Evolutionary conservation across 2,113 vertebrate species (phyloP).

Genomic region (Podocnemis expansa): DNA sequence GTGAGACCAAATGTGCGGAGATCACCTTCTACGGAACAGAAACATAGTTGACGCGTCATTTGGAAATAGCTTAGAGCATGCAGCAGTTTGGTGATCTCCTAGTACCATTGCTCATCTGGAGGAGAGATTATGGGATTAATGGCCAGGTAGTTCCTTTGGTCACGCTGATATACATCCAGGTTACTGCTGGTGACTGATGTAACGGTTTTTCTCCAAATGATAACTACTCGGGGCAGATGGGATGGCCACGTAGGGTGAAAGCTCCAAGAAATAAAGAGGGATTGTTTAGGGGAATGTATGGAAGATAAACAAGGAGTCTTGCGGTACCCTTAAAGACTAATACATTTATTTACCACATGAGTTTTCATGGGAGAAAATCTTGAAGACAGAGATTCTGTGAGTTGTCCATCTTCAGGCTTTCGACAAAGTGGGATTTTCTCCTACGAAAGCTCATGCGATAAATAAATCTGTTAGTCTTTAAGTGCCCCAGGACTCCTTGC

Average conservation of each 20-base stretch:
- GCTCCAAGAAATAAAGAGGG: background rate
- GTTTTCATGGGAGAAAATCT: too few relatives aligned
- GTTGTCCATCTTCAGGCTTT: too few relatives aligned
- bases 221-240: background rate
- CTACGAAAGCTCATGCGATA: too few relatives aligned
- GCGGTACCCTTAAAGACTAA: too few relatives aligned
- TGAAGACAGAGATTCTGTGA: too few relatives aligned
- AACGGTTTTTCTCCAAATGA: background rate
- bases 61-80: background rate
- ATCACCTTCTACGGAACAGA: background rate
- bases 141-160: background rate
- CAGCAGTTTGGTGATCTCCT: background rate
- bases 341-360: too few relatives aligned
- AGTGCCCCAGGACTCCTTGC: too few relatives aligned
- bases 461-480: too few relatives aligned
- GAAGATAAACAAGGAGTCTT: background rate
- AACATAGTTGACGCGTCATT: background rate
- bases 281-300: background rate
- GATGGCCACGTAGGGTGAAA: background rate
- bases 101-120: background rate
- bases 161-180: background rate
- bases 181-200: background rate
- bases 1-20: slow-evolving; percentile 54
- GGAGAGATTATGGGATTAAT: background rate
- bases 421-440: too few relatives aligned